phyloP scores from a whole-genome alignment of 2,888 invertebrate species.

The Ennomos erosarius region DNA sequence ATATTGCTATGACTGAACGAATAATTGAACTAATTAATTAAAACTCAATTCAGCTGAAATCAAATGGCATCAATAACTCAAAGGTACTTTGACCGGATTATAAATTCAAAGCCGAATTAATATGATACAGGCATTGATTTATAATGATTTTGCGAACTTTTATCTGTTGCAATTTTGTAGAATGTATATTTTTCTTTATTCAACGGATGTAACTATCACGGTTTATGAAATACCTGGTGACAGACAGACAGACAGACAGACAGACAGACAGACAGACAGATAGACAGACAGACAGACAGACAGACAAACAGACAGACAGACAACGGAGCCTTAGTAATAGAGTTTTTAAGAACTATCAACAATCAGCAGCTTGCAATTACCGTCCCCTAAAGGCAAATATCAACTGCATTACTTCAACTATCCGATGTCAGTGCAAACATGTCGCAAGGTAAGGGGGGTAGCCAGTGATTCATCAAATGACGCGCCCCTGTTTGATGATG shows the following conservation, averaged over 20 bases:
- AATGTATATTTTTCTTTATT: too few relatives aligned
- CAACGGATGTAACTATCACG: too few relatives aligned
- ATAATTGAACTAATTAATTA: slow-evolving; percentile 12
- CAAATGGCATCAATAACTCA: slow-evolving; percentile 21
- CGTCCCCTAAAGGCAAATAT: slow-evolving; percentile 14
- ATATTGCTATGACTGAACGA: background rate
- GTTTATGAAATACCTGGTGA: too few relatives aligned
- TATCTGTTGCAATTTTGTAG: background rate
- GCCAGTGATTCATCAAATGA: slow-evolving; percentile 63
- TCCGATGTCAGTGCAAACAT: slow-evolving; percentile 60
- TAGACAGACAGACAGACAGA: too few relatives aligned
- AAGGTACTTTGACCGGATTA: slow-evolving; percentile 29
- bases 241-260: too few relatives aligned
- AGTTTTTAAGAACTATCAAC: slow-evolving; percentile 5
- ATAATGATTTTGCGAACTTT: background rate
- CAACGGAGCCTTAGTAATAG: background rate
- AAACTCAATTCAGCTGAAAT: slow-evolving; percentile 1
- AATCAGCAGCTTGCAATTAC: slow-evolving; percentile 26
- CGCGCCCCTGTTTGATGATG: slow-evolving; percentile 48
- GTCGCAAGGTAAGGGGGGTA: slow-evolving; percentile 31
- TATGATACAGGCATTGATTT: slow-evolving; percentile 17
- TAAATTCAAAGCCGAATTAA: slow-evolving; percentile 32
- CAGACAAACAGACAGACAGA: too few relatives aligned
- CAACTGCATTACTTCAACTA: slow-evolving; percentile 34
- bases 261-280: too few relatives aligned